Evolutionary conservation across 2,888 invertebrate genomes (phyloP).

Genomic region (Drosophila percnosoma): DNA sequence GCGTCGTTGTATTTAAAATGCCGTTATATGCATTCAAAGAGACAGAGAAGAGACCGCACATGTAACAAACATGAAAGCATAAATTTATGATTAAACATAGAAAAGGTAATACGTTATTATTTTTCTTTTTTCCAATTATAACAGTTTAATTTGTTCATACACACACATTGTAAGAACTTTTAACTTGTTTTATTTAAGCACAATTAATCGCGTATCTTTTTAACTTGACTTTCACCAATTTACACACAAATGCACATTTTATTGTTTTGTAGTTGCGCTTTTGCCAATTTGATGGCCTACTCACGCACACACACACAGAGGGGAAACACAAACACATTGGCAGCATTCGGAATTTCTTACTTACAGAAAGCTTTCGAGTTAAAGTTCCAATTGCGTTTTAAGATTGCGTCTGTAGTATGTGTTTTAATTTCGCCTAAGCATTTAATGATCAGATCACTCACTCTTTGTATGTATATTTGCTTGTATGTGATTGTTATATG

Average conservation of each 20-base stretch:
- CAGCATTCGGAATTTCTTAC: slow-evolving; percentile 52
- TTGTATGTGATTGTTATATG: slow-evolving; percentile 8
- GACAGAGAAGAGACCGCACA: slow-evolving; percentile 39
- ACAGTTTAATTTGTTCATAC: slow-evolving; percentile 17
- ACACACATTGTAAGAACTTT: slow-evolving; percentile 14
- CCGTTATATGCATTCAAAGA: slow-evolving; percentile 41
- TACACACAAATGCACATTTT: slow-evolving; percentile 48
- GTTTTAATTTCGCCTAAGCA: slow-evolving; percentile 66
- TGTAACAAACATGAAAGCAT: slow-evolving; percentile 61
- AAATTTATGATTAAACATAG: slow-evolving; percentile 36
- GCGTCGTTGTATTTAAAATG: slow-evolving; percentile 26
- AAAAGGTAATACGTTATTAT: slow-evolving; percentile 9
- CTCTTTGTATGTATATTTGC: slow-evolving; percentile 15
- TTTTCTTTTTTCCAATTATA: slow-evolving; percentile 3
- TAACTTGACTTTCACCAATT: slow-evolving; percentile 54
- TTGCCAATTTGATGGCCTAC: slow-evolving; percentile 57
- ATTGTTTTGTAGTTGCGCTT: slow-evolving; percentile 46
- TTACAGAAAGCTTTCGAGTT: slow-evolving; percentile 50
- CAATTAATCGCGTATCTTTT: slow-evolving; percentile 12
- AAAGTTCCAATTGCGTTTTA: slow-evolving; percentile 63
- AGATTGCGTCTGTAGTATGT: slow-evolving; percentile 20
- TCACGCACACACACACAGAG: slow-evolving; percentile 31
- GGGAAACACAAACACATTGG: slow-evolving; percentile 37
- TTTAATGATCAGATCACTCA: slow-evolving; percentile 22
- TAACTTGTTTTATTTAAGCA: slow-evolving; percentile 13